phyloP scores from a whole-genome alignment of 2,888 invertebrate species.

The Nezara viridula region DNA sequence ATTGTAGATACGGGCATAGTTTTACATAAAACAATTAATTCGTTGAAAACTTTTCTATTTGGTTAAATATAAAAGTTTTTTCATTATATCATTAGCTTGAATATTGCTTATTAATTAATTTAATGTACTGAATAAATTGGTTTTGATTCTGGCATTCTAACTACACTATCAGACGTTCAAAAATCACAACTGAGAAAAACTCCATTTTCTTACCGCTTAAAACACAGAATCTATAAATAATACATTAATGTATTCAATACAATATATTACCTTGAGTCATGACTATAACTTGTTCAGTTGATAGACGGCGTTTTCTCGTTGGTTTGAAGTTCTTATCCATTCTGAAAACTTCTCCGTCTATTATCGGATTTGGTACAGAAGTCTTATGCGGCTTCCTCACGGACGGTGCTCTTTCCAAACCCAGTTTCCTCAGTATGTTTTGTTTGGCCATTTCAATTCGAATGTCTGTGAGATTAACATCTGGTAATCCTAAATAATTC shows the following conservation, averaged over 20 bases:
- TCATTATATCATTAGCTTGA: too few species aligned
- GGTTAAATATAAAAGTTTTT: too few species aligned
- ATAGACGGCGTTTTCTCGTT: not conserved
- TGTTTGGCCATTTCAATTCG: slow-evolving; percentile 87
- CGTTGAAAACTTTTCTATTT: too few species aligned
- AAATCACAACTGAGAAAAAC: too few species aligned
- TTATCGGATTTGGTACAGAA: slow-evolving; percentile 78
- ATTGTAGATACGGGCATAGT: too few species aligned
- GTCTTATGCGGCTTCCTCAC: slow-evolving; percentile 74
- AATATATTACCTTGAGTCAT: slow-evolving; percentile 23
- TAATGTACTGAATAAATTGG: too few species aligned
- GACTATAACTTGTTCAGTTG: slow-evolving; percentile 33
- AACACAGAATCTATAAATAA: not conserved
- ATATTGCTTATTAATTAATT: too few species aligned
- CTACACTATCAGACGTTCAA: too few species aligned
- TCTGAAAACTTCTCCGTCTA: slow-evolving; percentile 35
- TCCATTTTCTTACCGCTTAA: too few species aligned
- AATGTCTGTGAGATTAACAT: slow-evolving; percentile 74
- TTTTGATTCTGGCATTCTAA: too few species aligned
- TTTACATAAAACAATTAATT: too few species aligned
- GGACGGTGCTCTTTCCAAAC: slow-evolving; percentile 79
- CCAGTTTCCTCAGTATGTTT: slow-evolving; percentile 85
- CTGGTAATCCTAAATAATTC: slow-evolving; percentile 59
- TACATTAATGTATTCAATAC: not conserved
- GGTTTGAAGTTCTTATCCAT: not conserved